Base-by-base conservation (phyloP, 2,888 invertebrate genomes). In the Euplexia lucipara region DNA sequence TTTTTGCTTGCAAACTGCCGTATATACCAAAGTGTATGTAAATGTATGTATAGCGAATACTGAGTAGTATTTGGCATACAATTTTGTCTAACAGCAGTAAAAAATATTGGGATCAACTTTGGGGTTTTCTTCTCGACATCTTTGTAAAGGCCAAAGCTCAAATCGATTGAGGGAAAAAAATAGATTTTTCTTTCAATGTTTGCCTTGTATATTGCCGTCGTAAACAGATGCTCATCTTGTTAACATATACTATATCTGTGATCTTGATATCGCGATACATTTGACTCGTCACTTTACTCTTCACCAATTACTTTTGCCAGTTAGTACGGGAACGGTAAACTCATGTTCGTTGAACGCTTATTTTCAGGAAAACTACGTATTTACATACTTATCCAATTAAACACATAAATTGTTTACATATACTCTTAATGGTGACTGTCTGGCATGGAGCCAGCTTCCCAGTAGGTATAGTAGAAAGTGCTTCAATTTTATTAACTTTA, bases 381-480 rank as follows among this genome's bases (percentile, higher is more conserved):
- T 51, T 47, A 47, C 34, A 51, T 10, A 32, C 9, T 51, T 35
- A 37, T 9, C 35, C 35, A 53, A 42, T 69, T 37, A 51, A 34
- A 16, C 42, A 58, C 35, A 39, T 18, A 39, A 26, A 48, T 39
- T 45, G 41, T 45, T 72, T 58, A 42, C 39, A 45, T 51, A 39
- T 37, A 45, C 7, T 41, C 41, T 26, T n/a, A 44, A 18, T 45
- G 30, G 58, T 20, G 30, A 30, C 26, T 14, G 7, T 12, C 14
- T 72, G 73, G 73, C 70, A 41, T 1, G 14, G 16, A 51, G 70
- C 70, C 70, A 70, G 39, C 12, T 32, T 16, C 9, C 41, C n/a
- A 32, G 26, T 53, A 12, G 5, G 14, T 35, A 56, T 22, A 57
- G 39, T 39, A 8, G 48, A 53, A 56, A 56, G 42, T 65, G 47